Evolutionary conservation across 2,888 invertebrate species (phyloP), one percentile per base, ranked within the genome.

Genomic region (Brachypterus glaber): DNA sequence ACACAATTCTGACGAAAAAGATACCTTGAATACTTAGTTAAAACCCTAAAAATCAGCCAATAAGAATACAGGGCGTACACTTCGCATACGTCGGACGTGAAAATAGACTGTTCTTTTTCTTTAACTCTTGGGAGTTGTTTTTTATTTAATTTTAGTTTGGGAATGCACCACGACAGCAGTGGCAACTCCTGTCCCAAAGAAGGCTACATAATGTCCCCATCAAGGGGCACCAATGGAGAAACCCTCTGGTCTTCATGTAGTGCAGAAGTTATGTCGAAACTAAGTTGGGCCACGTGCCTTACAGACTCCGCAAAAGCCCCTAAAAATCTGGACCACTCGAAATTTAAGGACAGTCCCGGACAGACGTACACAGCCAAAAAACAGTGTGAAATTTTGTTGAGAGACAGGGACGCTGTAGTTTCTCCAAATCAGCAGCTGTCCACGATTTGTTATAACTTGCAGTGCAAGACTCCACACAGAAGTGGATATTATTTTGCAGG

Each of bases 151-250:
- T 53, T 44, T 54, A 84, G 84, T 56, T 64, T 85, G 57, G 85
- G 85, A 42, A 85, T 85, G 83, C 81, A 80, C 50, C 86, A 86
- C 59, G 85, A 86, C 54, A 79, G 82, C 24, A 73, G 73, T 12
- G 77, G 78, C 25, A 85, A 85, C 59, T 59, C 62, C 37, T 86
- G 86, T 55, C 73, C 82, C 0, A 78, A 77, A 54, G 82, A 85
- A 58, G 85, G 85, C 1, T 85, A 71, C 65, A 80, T 86, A 48
- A 86, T 86, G 85, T 85, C 85, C 0, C 82, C 85, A 1, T 84
- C 83, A 2, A 71, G 85, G 46, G 85, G 86, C 30, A 79, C 79
- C 18, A 74, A 74, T 50, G 85, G 85, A 4, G 85, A 86, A 63
- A 82, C 83, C 1, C 71, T 76, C 11, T 86, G 86, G 86, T 85